A percentile compares a stretch with the other conserved stretches of the same genome.
phyloP scores from a whole-genome alignment of 2,113 vertebrate genomes.

The Sus scrofa region T2T-Sscrofa CM000812.6:1993001-1993500 shows the following conservation, averaged over 20 bases:
- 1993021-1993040: not conserved
- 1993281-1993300: rapidly evolving
- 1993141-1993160: no score
- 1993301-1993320: not conserved
- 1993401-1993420: no score
- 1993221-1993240: rapidly evolving
- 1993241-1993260: not conserved
- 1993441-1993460: not conserved
- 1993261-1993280: not conserved
- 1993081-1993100: not conserved
- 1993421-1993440: not conserved
- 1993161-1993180: rapidly evolving
- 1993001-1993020: not conserved
- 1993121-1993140: not conserved
- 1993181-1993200: not conserved
- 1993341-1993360: not conserved
- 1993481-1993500: not conserved
- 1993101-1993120: not conserved
- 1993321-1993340: not conserved
- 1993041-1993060: rapidly evolving
- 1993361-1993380: not conserved
- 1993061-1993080: not conserved
- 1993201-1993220: rapidly evolving
- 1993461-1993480: not conserved
- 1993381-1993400: no score